Percentiles rank a stretch among this genome's conserved stretches.
phyloP scores from a whole-genome alignment of 2,113 vertebrate species.

The Tyto alba region DNA sequence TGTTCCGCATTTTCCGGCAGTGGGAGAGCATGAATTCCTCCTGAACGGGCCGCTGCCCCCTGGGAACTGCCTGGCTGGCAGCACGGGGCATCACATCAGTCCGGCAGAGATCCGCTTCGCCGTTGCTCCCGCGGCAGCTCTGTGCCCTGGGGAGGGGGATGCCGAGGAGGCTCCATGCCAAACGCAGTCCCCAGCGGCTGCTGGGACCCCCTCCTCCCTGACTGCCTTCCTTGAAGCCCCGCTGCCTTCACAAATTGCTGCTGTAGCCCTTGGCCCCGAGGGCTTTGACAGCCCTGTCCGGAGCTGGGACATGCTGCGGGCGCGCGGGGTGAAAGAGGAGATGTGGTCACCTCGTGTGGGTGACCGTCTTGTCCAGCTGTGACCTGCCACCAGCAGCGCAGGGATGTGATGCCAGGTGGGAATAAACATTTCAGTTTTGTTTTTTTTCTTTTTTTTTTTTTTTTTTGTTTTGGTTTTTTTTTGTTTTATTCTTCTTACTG shows the following conservation, averaged over 20 bases:
- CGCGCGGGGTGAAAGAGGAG: fast-evolving
- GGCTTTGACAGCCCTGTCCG: fast-evolving
- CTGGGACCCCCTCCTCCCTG: background rate
- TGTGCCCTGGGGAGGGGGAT: fast-evolving
- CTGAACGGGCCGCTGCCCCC: slow-evolving; percentile 38
- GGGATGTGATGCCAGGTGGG: background rate
- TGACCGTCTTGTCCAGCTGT: background rate
- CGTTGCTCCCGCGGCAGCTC: fast-evolving
- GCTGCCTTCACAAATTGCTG: background rate
- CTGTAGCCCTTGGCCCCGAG: background rate
- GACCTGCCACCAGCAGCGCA: background rate
- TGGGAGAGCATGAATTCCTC: slow-evolving; percentile 82
- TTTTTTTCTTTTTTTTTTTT: background rate
- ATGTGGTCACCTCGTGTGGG: fast-evolving
- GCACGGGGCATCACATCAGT: fast-evolving
- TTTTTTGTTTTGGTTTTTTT: background rate
- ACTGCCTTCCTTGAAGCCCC: background rate
- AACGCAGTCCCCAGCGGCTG: fast-evolving
- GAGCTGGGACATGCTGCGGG: fast-evolving
- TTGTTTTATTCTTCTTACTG: background rate
- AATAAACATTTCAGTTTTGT: slow-evolving; percentile 61
- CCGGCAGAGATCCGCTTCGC: background rate
- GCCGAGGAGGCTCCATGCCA: fast-evolving
- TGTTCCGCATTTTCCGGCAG: slow-evolving; percentile 92
- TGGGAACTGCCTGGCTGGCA: too few species aligned